Base-by-base conservation (phyloP, 2,113 vertebrate genomes). In the Archilochus colubris region DNA sequence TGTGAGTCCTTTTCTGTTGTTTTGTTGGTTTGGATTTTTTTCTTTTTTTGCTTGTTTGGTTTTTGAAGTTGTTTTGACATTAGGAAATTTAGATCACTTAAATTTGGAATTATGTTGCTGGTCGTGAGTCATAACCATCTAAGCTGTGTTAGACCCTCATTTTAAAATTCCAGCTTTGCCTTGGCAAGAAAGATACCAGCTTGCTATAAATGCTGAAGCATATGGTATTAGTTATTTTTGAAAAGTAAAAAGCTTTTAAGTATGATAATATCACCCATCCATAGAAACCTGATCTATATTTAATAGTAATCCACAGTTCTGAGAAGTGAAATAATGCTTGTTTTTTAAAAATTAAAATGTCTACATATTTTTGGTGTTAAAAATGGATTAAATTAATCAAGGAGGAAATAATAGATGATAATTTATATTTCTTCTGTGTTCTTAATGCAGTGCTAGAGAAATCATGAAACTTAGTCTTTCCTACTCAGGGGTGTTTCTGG, bases 201-300 rank as follows among this genome's bases (percentile, higher is more conserved):
- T 89, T 77, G 31, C 62, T 95, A 3, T 70, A 88, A 91, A 88
- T 48, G 68, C 73, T 76, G 91, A 94, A 66, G 76, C 40, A 0
- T 93, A 86, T 82, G 55, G 44, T 67, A 33, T 88, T 88, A 78
- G 79, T 86, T 95, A 91, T 95, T 91, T 95, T 86, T 75, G 57
- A 93, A 88, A 91, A 86, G 74, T 27, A 17, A 64, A 93, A 68
- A 88, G 48, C 54, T 61, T 81, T 70, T 79, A 87, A 69, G 50
- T 73, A 30, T 66, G 50, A 72, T 90, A 12, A 54, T 78, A 90
- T 86, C 28, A 27, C 46, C 40, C 80, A 83, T 57, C 44, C 55
- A 20, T 40, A 93, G 66, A 88, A 84, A 79, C 40, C 85, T 88
- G 69, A 55, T 68, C 54, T 93, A 40, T 93, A 76, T 93, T 79